These are phyloP conservation scores for Manduca sexta DNA, from an alignment of 1,140 invertebrate genomes.

Conservation along the genomic window DNA sequence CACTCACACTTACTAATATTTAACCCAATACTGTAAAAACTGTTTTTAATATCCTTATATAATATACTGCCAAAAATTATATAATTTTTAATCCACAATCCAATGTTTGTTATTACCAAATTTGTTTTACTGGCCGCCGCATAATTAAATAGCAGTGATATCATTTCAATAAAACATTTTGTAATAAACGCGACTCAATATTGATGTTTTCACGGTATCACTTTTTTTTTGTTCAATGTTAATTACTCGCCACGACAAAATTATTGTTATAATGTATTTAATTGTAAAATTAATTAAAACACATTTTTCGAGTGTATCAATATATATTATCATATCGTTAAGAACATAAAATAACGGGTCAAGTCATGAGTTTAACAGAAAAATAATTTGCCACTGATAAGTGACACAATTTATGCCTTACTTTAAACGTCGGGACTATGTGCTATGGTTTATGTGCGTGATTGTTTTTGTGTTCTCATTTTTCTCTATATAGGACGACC, in stretches of 20 bases:
- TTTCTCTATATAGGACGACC: no score
- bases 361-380: slow-evolving; percentile 52
- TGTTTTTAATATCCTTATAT: no score
- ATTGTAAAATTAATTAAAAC: slow-evolving; percentile 50
- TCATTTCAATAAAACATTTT: no score
- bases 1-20: no score
- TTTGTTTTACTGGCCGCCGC: no score
- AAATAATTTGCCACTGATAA: slow-evolving; percentile 67
- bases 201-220: not conserved
- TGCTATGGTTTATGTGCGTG: no score
- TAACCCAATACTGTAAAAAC: no score
- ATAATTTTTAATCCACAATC: no score
- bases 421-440: slow-evolving; percentile 18
- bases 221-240: slow-evolving; percentile 5
- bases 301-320: slow-evolving; percentile 13
- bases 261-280: slow-evolving; percentile 21
- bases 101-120: no score
- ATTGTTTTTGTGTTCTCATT: no score
- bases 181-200: not conserved
- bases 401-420: slow-evolving; percentile 37
- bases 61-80: no score
- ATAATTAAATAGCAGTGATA: no score
- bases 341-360: slow-evolving; percentile 33
- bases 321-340: slow-evolving; percentile 46
- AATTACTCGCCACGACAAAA: slow-evolving; percentile 5